phyloP scores from a whole-genome alignment of 2,888 invertebrate species.

The Lasioglossum lativentre region DNA sequence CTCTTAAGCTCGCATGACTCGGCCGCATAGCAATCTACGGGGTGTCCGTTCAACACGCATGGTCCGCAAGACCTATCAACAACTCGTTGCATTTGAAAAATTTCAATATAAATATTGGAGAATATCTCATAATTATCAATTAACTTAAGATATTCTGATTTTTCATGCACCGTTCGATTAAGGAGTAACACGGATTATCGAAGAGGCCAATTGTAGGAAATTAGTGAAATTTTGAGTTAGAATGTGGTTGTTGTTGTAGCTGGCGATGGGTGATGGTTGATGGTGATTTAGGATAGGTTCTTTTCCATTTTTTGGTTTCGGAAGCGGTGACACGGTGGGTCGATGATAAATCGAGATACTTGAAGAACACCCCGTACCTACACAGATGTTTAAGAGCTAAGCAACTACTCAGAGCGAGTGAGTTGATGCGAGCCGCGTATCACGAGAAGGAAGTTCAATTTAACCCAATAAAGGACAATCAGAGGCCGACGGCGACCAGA shows the following conservation, averaged over 20 bases:
- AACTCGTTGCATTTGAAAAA: background rate
- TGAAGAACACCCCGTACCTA: conserved; percentile 83
- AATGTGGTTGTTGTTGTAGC: background rate
- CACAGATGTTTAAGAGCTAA: conserved; percentile 84
- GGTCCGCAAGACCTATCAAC: background rate
- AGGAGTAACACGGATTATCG: background rate
- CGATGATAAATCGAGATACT: conserved; percentile 75
- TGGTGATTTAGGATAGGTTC: background rate
- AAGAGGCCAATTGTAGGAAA: background rate
- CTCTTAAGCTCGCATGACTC: conserved; percentile 74
- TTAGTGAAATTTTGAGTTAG: background rate
- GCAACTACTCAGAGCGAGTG: conserved; percentile 83
- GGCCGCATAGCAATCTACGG: conserved; percentile 57
- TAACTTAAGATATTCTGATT: background rate
- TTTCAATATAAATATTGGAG: background rate
- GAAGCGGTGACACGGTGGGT: background rate
- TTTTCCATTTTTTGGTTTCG: background rate
- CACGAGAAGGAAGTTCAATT: conserved; percentile 85
- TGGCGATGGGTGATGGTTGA: background rate
- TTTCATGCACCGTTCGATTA: background rate
- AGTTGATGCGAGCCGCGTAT: conserved; percentile 85
- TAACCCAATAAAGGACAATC: conserved; percentile 85
- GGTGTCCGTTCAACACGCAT: conserved; percentile 52
- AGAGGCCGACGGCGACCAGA: conserved; percentile 84
- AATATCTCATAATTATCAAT: background rate